Base-by-base conservation (phyloP, 2,888 invertebrate genomes). In the Sussaba pulchella region DNA sequence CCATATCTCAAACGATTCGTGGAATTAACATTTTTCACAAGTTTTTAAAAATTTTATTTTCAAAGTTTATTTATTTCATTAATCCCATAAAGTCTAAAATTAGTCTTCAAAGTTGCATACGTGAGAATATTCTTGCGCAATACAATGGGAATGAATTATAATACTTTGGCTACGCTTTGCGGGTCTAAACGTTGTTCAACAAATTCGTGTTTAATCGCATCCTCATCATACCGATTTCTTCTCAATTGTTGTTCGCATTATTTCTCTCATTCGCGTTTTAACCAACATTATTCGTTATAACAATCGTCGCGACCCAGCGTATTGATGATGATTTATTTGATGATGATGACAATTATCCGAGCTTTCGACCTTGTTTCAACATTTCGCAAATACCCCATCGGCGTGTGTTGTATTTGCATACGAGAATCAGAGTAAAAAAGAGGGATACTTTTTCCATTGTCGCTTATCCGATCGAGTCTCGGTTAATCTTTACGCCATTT, bases 101-200 rank as follows among this genome's bases (percentile, higher is more conserved):
- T 31, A 91, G 88, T 91, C 91, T 91, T 91, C 89, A 89, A 89
- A 88, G 69, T 90, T 87, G 89, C 89, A 89, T 90, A 90, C 86
- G 90, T 89, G 90, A 26, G 54, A 90, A 87, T 89, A 90, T 86
- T 91, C 87, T 91, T 90, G 89, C 89, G 91, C 90, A 90, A 90
- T 91, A 91, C 89, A 91, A 91, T 92, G 92, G 92, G 91, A 92
- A 92, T 92, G 92, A 92, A 92, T 92, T 92, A 91, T 91, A 92
- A 92, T 92, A 92, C 92, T 92, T 92, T 92, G 91, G 92, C 92
- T 89, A 91, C 90, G 90, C 89, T 90, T n/a, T 90, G 89, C 87
- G 86, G 89, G 88, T 80, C 87, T 84, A 89, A 88, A 87, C 87
- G 85, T 86, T 88, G 86, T 88, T n/a, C n/a, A n/a, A n/a, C n/a